Evolutionary conservation across 2,113 vertebrate species (phyloP).

Genomic region (Marmota monax): DNA sequence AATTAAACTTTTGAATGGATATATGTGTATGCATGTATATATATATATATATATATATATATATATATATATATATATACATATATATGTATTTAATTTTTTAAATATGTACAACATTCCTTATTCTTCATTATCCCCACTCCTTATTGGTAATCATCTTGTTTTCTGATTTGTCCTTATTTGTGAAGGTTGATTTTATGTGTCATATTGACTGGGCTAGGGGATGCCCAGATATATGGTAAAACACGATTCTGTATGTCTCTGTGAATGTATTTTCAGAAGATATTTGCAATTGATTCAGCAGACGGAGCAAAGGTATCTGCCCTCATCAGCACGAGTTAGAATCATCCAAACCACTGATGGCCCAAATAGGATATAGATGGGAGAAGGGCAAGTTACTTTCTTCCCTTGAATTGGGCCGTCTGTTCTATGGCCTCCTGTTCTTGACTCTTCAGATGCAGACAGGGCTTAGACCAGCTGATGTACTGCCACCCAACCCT

Average conservation of each 20-base stretch:
- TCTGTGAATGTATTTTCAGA: background rate
- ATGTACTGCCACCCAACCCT: background rate
- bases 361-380: rapidly evolving
- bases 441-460: background rate
- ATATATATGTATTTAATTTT: too few relatives aligned
- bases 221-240: background rate
- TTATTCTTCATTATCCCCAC: background rate
- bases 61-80: too few relatives aligned
- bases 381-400: rapidly evolving
- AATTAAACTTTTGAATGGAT: background rate
- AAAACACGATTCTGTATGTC: rapidly evolving
- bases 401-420: too few relatives aligned
- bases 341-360: too few relatives aligned
- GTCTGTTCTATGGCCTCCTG: background rate
- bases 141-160: background rate
- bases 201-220: background rate
- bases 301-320: background rate
- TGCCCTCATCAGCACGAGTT: background rate
- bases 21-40: too few relatives aligned
- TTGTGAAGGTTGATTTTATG: background rate
- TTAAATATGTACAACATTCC: background rate
- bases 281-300: background rate
- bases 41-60: too few relatives aligned
- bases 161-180: background rate
- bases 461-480: too few relatives aligned